Base-by-base conservation (phyloP, 2,113 vertebrate species). In the Theropithecus gelada region DNA sequence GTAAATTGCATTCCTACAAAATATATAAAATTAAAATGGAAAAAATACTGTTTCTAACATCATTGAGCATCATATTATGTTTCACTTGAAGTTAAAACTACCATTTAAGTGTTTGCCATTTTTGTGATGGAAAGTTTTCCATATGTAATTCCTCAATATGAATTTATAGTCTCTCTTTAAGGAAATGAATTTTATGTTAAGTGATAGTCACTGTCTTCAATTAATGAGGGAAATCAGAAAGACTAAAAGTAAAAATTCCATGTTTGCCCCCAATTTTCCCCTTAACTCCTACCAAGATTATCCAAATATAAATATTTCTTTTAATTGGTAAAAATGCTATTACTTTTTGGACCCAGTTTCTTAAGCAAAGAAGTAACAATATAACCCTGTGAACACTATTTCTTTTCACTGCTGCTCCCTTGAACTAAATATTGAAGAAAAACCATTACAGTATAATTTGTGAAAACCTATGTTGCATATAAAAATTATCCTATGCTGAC, bases 401-500 rank as follows among this genome's bases (percentile, higher is more conserved):
- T n/a, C 9, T 55, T 93, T 93, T 75, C 30, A 86, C 2, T 43
- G 23, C 25, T 89, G 8, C 16, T 48, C n/a, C 30, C 50, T 17
- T 82, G 40, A 94, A 75, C 81, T 57, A 92, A 88, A 64, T 82
- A 89, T 1, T 93, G 55, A 96, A 89, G 16, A 70, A 89, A 89
- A 57, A 27, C 25, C 30, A 70, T 45, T 83, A 66, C 11, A 75
- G 32, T 57, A 55, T 40, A 94, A 38, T 86, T 83, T 81, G 11
- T 73, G 27, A 78, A 93, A 94, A 75, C 6, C 2, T 73, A 27
- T 78, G 73, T 17, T 43, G 35, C 35, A 30, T 88, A 75, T 87
- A 85, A 97, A 93, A 95, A 90, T 68, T 45, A 90, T 50, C 75
- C 91, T 61, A 88, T 80, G 18, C 40, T 85, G 87, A 91, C 4